These are phyloP conservation scores for Melitaea athalia DNA, from an alignment of 2,888 invertebrate species.

Conservation along the genomic window DNA sequence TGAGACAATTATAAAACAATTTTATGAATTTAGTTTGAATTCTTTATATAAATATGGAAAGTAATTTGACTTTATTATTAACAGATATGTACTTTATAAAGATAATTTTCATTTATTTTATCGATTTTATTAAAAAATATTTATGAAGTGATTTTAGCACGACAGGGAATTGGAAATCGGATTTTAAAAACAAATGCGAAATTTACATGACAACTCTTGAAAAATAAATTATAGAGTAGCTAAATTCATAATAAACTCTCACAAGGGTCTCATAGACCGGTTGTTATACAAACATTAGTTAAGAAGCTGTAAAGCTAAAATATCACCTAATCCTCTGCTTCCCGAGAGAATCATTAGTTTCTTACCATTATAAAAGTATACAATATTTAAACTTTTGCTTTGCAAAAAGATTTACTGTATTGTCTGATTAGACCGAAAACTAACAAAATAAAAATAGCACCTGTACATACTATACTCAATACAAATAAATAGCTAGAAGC, in stretches of 20 bases:
- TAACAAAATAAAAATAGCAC: constrained; percentile 48
- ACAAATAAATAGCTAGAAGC: constrained; percentile 34
- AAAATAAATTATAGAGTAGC: constrained; percentile 30
- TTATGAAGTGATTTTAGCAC: constrained; percentile 26
- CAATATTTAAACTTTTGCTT: constrained; percentile 62
- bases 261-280: constrained; percentile 66
- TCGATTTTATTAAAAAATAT: constrained; percentile 30
- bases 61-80: constrained; percentile 65
- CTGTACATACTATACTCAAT: constrained; percentile 25
- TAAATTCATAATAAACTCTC: constrained; percentile 40
- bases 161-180: constrained; percentile 37
- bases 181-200: constrained; percentile 19
- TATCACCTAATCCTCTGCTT: constrained; percentile 74
- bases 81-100: constrained; percentile 74
- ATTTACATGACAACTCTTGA: constrained; percentile 8
- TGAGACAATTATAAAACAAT: constrained; percentile 45
- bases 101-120: constrained; percentile 50
- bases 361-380: constrained; percentile 59
- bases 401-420: constrained; percentile 72
- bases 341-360: constrained; percentile 63
- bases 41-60: constrained; percentile 49
- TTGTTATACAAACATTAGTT: constrained; percentile 59
- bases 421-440: constrained; percentile 63
- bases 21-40: constrained; percentile 42
- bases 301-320: constrained; percentile 80